A percentile compares a stretch with the other conserved stretches of the same genome.
phyloP scores from a whole-genome alignment of 2,888 invertebrate genomes.

The Plutella xylostella region DNA sequence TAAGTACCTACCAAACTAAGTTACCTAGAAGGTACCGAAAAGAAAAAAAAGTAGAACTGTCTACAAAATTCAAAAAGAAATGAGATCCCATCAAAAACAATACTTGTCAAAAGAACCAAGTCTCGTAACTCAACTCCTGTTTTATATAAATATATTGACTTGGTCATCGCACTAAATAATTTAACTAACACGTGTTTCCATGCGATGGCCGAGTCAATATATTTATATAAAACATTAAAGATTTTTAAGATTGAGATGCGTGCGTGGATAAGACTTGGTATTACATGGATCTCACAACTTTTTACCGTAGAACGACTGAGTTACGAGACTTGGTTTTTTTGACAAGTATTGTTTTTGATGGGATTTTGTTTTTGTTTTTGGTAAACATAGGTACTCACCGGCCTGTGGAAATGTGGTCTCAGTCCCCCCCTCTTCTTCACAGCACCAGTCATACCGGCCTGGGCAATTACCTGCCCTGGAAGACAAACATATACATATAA shows the following conservation, averaged over 20 bases:
- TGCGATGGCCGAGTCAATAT: no score
- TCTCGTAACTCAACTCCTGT: no score
- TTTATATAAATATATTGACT: neutral
- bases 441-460: constrained; percentile 3
- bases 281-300: neutral
- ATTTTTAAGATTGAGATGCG: no score
- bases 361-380: neutral
- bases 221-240: no score
- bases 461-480: constrained; percentile 1
- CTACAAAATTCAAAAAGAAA: no score
- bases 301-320: neutral
- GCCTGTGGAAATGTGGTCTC: neutral
- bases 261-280: neutral
- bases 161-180: no score
- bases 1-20: no score
- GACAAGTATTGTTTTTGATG: neutral
- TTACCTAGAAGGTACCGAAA: no score
- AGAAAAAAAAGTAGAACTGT: no score
- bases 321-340: neutral
- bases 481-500: neutral
- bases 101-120: no score
- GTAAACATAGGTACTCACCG: neutral
- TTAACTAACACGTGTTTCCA: no score
- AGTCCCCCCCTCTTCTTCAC: neutral
- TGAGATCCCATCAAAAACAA: no score